Percentiles rank a stretch among this genome's conserved stretches.
These are phyloP conservation scores for Caradrina kadenii DNA, from an alignment of 2,888 invertebrate genomes.

Conservation along the genomic window DNA sequence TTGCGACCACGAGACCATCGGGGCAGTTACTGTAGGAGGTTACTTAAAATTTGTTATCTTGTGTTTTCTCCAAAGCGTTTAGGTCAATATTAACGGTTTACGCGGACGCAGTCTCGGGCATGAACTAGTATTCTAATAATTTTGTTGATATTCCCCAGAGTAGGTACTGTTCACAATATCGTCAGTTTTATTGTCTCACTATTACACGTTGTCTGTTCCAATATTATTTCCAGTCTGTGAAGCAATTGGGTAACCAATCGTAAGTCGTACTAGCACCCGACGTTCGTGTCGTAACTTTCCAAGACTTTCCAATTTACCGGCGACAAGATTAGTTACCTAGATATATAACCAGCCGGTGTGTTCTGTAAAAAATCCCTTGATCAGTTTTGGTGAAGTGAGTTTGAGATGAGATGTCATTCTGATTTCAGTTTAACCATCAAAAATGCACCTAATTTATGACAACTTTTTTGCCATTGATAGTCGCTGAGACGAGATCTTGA, in stretches of 20 bases:
- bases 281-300: constrained; percentile 47
- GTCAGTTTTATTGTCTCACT: neutral
- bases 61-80: no score
- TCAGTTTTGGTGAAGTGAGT: neutral
- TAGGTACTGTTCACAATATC: neutral
- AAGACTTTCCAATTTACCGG: constrained; percentile 50
- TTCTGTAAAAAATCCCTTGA: neutral
- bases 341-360: neutral
- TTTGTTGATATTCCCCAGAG: neutral
- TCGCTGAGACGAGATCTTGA: no score
- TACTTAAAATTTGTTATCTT: no score
- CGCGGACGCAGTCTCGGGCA: no score
- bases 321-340: constrained; percentile 50
- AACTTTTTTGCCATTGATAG: no score
- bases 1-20: no score
- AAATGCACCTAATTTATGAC: no score
- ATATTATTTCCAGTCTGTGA: constrained; percentile 45
- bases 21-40: no score
- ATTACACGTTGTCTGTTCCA: constrained; percentile 7
- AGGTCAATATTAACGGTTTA: no score
- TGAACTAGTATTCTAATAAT: no score
- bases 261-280: constrained; percentile 36
- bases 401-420: neutral
- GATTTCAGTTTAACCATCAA: no score
- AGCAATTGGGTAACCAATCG: constrained; percentile 53